Evolutionary conservation across 2,888 invertebrate species (phyloP), one percentile per base, ranked within the genome.

Genomic region (Dione vanillae): DNA sequence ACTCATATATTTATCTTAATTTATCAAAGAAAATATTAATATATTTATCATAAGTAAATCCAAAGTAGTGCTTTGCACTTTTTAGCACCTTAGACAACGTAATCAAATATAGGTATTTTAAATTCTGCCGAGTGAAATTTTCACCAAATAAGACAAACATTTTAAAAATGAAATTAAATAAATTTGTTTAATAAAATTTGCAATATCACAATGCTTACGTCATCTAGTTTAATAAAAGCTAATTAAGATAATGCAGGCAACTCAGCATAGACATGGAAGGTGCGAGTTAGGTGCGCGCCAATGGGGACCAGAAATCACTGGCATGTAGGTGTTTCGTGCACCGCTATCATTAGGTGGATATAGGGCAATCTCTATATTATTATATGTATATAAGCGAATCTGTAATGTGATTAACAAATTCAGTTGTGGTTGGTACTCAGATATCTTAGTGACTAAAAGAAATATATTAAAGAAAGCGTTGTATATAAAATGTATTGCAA

Each of bases 231-330:
- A 78, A 79, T 77, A 79, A 83, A 83, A 85, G 80, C 83, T 88
- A 89, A 89, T 89, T 89, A 87, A 85, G 83, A 85, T 88, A 89
- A 88, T 89, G 87, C 81, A 83, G 78, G 78, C 72, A 49, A 47
- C 79, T 79, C 77, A 76, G 78, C 77, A 80, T 80, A 79, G 79
- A 81, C 80, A 79, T 79, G 79, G 77, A 70, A 72, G 78, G 74
- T 77, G 78, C 78, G 78, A 79, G 80, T 80, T 83, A 83, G 84
- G 82, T 84, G 85, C 81, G 81, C 78, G 80, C 80, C 84, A 82
- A 68, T 19, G 12, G 85, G 85, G 86, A 83, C 81, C 76, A 78
- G 79, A 86, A 88, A 88, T 88, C 88, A 87, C 84, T 77, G 81
- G 70, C 78, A 75, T 74, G 75, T 78, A 75, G 72, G 75, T 71